Evolutionary conservation across 2,888 invertebrate species (phyloP).

Genomic region (Orgyia antiqua): DNA sequence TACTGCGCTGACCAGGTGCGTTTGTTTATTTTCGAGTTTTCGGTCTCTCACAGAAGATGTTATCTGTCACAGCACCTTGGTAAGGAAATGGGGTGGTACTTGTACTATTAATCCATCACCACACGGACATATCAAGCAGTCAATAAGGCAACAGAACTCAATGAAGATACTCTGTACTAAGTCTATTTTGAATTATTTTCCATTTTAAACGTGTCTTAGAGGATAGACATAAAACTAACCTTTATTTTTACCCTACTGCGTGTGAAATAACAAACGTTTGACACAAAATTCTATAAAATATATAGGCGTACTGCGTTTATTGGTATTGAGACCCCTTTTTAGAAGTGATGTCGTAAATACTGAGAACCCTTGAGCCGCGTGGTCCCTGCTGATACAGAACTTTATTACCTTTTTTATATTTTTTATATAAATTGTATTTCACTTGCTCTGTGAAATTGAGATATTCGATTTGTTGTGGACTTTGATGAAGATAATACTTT

Average conservation of each 20-base stretch:
- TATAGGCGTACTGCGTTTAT: conserved; percentile 24
- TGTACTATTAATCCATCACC: no score
- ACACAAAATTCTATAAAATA: conserved; percentile 23
- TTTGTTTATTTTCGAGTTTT: no score
- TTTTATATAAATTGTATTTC: conserved; percentile 55
- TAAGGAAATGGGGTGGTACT: no score
- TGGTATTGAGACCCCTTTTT: conserved; percentile 36
- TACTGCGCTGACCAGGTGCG: no score
- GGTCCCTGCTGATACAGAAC: conserved; percentile 54
- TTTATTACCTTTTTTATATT: conserved; percentile 56
- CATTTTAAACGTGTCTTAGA: neutral
- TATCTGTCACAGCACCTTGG: no score
- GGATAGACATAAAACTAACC: conserved; percentile 5
- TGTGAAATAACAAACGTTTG: conserved; percentile 25
- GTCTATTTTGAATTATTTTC: conserved; percentile 3
- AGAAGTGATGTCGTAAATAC: conserved; percentile 48
- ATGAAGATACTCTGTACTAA: no score
- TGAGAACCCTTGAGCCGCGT: conserved; percentile 39
- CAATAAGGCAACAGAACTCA: no score
- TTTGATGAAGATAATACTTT: conserved; percentile 2
- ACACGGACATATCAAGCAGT: no score
- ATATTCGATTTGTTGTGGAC: conserved; percentile 7
- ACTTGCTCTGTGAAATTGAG: conserved; percentile 23
- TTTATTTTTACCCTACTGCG: conserved; percentile 12
- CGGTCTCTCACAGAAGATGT: no score